These are phyloP conservation scores for Peromyscus polionotus DNA, from an alignment of 2,113 vertebrate genomes.

Conservation along the genomic window DNA sequence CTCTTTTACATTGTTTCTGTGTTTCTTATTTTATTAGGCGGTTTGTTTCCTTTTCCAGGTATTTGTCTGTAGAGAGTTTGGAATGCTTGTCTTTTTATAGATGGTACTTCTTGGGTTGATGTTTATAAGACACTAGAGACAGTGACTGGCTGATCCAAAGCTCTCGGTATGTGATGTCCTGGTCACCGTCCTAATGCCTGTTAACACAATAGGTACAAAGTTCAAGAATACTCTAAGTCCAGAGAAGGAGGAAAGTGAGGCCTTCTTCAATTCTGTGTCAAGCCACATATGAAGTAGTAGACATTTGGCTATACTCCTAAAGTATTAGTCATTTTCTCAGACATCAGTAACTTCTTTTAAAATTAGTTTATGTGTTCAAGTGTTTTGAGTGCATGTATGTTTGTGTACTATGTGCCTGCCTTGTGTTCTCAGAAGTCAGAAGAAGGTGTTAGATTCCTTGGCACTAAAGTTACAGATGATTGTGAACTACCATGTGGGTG, in stretches of 20 bases:
- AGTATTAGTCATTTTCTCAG: constrained; percentile 19
- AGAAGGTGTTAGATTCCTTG: not conserved
- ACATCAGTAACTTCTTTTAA: not conserved
- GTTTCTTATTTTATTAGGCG: no score
- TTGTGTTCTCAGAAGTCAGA: not conserved
- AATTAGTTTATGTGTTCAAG: not conserved
- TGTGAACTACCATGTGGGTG: not conserved
- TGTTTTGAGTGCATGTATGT: not conserved
- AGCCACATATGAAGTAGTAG: not conserved
- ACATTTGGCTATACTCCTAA: constrained; percentile 51
- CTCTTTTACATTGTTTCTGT: no score
- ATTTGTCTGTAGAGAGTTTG: constrained; percentile 14
- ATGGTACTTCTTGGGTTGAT: not conserved
- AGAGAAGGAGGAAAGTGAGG: constrained; percentile 37
- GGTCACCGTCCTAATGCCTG: not conserved
- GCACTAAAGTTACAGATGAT: not conserved
- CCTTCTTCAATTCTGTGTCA: constrained; percentile 42
- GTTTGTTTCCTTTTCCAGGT: no score
- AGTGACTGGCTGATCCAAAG: constrained; percentile 22
- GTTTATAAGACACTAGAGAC: constrained; percentile 37
- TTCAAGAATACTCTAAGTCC: not conserved
- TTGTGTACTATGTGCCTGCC: not conserved
- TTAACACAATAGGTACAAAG: constrained; percentile 33
- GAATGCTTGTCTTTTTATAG: not conserved
- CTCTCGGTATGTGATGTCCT: not conserved